Percentiles rank a stretch among this genome's conserved stretches.
These are phyloP conservation scores for Psococerastis gibbosa DNA, from an alignment of 2,888 invertebrate species.

Conservation along the genomic window DNA sequence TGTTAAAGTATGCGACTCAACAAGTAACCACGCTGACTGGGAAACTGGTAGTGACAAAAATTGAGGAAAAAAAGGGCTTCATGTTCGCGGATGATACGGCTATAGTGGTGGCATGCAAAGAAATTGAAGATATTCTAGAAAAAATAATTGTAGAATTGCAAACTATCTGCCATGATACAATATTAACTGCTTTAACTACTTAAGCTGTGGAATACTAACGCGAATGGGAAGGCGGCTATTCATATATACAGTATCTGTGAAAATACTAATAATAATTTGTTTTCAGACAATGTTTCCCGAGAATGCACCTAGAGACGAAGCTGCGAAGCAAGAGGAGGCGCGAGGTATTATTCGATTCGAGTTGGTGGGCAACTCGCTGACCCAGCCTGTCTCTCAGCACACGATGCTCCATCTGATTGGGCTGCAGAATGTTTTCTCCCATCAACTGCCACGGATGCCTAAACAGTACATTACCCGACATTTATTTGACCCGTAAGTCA, in stretches of 20 bases:
- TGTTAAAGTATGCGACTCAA: too few relatives aligned
- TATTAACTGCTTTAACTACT: too few relatives aligned
- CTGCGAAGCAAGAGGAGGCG: slow-evolving; percentile 76
- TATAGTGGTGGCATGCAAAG: too few relatives aligned
- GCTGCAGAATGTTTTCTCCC: slow-evolving; percentile 85
- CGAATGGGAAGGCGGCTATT: background rate
- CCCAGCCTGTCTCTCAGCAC: slow-evolving; percentile 57
- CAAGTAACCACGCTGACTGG: too few relatives aligned
- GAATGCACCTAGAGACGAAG: slow-evolving; percentile 75
- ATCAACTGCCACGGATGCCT: slow-evolving; percentile 93
- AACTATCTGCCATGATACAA: too few relatives aligned
- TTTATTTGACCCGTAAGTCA: slow-evolving; percentile 79
- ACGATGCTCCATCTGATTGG: slow-evolving; percentile 87
- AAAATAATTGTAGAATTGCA: too few relatives aligned
- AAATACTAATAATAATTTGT: slow-evolving; percentile 12
- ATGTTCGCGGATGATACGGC: too few relatives aligned
- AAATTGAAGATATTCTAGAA: too few relatives aligned
- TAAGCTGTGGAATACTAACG: too few relatives aligned
- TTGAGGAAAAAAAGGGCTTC: too few relatives aligned
- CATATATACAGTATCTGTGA: background rate
- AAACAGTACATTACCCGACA: slow-evolving; percentile 91
- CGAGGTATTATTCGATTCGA: slow-evolving; percentile 82
- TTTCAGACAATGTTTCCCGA: slow-evolving; percentile 54
- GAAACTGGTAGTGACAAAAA: too few relatives aligned
- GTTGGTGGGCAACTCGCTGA: slow-evolving; percentile 82